These are phyloP conservation scores for Serranus cabrilla DNA, from an alignment of 2,797 vertebrate genomes.

Conservation along the genomic window DNA sequence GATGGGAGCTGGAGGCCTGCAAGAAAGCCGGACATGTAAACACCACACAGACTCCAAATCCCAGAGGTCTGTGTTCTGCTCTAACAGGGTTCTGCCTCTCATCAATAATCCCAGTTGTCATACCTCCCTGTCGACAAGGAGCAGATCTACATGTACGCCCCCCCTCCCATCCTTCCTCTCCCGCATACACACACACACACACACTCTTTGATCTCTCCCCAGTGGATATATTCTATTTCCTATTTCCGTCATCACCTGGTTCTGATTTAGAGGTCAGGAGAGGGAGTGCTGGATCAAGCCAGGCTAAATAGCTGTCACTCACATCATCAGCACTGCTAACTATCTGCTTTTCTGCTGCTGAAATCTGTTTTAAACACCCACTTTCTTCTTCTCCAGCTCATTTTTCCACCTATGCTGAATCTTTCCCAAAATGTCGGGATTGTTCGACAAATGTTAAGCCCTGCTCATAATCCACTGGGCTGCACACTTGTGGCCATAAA, in stretches of 20 bases:
- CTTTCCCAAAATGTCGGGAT: constrained; percentile 19
- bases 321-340: constrained; percentile 37
- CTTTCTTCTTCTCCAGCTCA: not conserved
- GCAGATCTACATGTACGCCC: constrained; percentile 69
- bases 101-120: constrained; percentile 83
- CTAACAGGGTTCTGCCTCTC: constrained; percentile 75
- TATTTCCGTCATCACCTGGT: constrained; percentile 79
- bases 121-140: constrained; percentile 75
- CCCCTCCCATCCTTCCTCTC: not conserved
- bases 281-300: constrained; percentile 63
- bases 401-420: constrained; percentile 18
- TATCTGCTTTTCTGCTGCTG: constrained; percentile 40
- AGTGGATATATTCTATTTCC: constrained; percentile 79
- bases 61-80: constrained; percentile 68
- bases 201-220: constrained; percentile 69
- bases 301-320: constrained; percentile 73
- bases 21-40: constrained; percentile 45
- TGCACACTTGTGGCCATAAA: constrained; percentile 47
- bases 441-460: constrained; percentile 45
- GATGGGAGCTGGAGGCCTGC: constrained; percentile 8
- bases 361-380: constrained; percentile 27
- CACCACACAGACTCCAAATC: constrained; percentile 59
- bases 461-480: constrained; percentile 24
- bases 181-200: constrained; percentile 37
- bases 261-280: constrained; percentile 78